Evolutionary conservation across 2,797 vertebrate genomes (phyloP).

Genomic region (Chromis chromis): DNA sequence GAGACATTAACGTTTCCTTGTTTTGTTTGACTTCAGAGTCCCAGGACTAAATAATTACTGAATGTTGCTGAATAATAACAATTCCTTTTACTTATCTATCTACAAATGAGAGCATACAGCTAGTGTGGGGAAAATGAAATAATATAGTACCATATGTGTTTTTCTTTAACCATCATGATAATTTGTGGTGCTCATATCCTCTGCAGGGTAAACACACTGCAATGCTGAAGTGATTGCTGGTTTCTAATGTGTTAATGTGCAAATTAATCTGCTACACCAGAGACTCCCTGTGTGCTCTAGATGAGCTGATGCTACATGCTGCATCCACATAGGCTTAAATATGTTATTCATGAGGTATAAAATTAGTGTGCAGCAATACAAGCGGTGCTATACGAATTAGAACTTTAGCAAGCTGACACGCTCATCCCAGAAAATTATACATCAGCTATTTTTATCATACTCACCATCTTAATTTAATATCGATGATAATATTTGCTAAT

Average conservation of each 20-base stretch:
- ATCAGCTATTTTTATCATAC: not conserved
- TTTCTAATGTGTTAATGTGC: too few relatives aligned
- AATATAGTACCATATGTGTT: not conserved
- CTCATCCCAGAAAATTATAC: not conserved
- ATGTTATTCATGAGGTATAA: not conserved
- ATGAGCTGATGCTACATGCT: not conserved
- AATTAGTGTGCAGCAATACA: too few relatives aligned
- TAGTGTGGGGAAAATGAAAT: not conserved
- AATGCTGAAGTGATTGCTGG: not conserved
- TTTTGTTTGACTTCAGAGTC: not conserved
- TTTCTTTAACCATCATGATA: not conserved
- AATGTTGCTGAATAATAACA: not conserved
- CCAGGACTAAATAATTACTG: conserved; percentile 4
- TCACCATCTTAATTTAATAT: not conserved
- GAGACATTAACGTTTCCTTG: conserved; percentile 2
- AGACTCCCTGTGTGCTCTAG: too few relatives aligned
- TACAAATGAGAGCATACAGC: not conserved
- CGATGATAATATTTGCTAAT: too few relatives aligned
- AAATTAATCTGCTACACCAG: too few relatives aligned
- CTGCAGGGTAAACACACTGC: not conserved
- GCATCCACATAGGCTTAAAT: not conserved
- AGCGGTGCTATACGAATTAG: too few relatives aligned
- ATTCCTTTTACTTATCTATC: conserved; percentile 5
- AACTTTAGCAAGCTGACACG: too few relatives aligned
- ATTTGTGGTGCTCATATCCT: not conserved